phyloP scores from a whole-genome alignment of 2,888 invertebrate genomes.

The Rosalia funebris region DNA sequence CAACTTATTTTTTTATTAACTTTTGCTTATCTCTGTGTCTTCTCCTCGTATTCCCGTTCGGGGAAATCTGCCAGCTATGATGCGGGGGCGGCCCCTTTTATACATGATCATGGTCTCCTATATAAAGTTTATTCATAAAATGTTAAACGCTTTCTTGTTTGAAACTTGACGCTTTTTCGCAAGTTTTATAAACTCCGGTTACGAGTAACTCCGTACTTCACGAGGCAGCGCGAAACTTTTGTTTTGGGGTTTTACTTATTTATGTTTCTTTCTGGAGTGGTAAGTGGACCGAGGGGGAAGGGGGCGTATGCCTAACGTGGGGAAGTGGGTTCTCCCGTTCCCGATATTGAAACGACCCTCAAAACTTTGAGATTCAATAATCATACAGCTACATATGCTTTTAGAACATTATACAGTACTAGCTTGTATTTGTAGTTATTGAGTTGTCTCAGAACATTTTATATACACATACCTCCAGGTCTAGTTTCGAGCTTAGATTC shows the following conservation, averaged over 20 bases:
- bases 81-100: slow-evolving; percentile 13
- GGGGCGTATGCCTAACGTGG: too few species aligned
- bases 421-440: too few species aligned
- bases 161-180: slow-evolving; percentile 14
- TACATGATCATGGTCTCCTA: slow-evolving; percentile 16
- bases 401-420: too few species aligned
- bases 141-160: slow-evolving; percentile 16
- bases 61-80: slow-evolving; percentile 17
- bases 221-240: slow-evolving; percentile 4
- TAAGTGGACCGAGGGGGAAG: background rate
- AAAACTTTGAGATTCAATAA: too few species aligned
- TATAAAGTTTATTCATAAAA: slow-evolving; percentile 26
- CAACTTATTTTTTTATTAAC: slow-evolving; percentile 24
- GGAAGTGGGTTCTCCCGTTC: too few species aligned
- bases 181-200: slow-evolving; percentile 7
- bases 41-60: background rate
- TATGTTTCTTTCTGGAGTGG: slow-evolving; percentile 3
- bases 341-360: too few species aligned
- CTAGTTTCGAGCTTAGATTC: too few species aligned
- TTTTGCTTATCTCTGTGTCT: slow-evolving; percentile 8
- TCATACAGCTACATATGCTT: too few species aligned
- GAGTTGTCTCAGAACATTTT: too few species aligned
- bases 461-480: too few species aligned
- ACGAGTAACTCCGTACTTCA: slow-evolving; percentile 3
- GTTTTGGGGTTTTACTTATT: slow-evolving; percentile 18